Base-by-base conservation (phyloP, 2,888 invertebrate genomes). In the Hybos culiciformis region DNA sequence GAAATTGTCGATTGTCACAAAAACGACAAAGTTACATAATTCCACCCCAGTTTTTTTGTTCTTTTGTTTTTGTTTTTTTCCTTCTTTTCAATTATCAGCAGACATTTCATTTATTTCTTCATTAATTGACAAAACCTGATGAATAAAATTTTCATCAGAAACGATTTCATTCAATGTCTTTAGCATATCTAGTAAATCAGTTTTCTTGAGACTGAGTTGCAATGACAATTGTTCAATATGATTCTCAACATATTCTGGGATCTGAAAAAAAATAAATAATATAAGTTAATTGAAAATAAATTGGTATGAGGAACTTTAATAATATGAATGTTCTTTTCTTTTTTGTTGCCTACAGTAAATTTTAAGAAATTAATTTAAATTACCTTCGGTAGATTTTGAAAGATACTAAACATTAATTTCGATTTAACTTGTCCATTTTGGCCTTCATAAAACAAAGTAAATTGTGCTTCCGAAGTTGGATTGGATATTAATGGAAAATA, bases 111-210 rank as follows among this genome's bases (percentile, higher is more conserved):
- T 80, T 60, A 90, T 86, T 58, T 80, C 78, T 50, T 80, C 74
- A 67, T 91, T 88, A 58, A 90, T 83, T 53, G 78, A 75, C 51
- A 86, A 69, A 57, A 85, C 70, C 65, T 87, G 84, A 39, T 73
- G 73, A 54, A 86, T 72, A 62, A 85, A 91, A 46, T 73, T 68
- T 52, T 77, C 73, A 63, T 88, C 80, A 39, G 73, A 67, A 58
- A 86, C 71, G 41, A 84, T 74, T 48, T 70, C 70, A 17, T 81
- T 77, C 42, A 86, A 68, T 45, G 75, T 73, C 53, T 71, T 71
- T 48, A 88, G 70, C 45, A 80, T 71, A 46, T 70, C 66, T 41
- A 75, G 66, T 37, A 90, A 69, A 48, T 75, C 73, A 5, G 76
- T 74, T 46, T 73, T 70, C 39, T 73, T 70, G 64, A 84, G 73